Evolutionary conservation across 2,113 vertebrate genomes (phyloP).

Genomic region (Catharus minimus): DNA sequence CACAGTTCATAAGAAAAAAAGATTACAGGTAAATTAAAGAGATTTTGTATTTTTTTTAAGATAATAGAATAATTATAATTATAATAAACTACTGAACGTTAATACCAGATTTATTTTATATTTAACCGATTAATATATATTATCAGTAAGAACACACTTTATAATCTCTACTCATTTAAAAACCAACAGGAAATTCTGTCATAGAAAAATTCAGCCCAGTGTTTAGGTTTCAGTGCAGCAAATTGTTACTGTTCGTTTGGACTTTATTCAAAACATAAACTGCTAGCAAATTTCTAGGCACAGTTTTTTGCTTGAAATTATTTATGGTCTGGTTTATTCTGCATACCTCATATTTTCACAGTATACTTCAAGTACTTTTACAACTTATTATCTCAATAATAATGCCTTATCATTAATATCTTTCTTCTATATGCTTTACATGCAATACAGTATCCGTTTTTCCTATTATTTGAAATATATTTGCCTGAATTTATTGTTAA

Average conservation of each 20-base stretch:
- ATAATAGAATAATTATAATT: neutral
- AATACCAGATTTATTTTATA: neutral
- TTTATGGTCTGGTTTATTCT: neutral
- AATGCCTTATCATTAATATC: neutral
- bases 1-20: constrained; percentile 87
- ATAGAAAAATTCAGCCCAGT: neutral
- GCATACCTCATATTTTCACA: neutral
- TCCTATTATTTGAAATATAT: neutral
- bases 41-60: neutral
- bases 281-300: neutral
- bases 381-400: neutral
- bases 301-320: neutral
- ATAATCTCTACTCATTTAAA: neutral
- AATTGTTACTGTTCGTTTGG: neutral
- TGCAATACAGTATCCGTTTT: neutral
- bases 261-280: neutral
- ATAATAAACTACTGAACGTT: neutral
- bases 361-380: neutral
- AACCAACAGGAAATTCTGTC: neutral
- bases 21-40: constrained; percentile 80
- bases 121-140: neutral
- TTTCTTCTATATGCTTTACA: neutral
- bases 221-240: neutral
- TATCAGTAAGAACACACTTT: neutral
- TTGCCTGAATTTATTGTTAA: neutral